phyloP scores from a whole-genome alignment of 2,888 invertebrate genomes.

The Amphipoea lucens region DNA sequence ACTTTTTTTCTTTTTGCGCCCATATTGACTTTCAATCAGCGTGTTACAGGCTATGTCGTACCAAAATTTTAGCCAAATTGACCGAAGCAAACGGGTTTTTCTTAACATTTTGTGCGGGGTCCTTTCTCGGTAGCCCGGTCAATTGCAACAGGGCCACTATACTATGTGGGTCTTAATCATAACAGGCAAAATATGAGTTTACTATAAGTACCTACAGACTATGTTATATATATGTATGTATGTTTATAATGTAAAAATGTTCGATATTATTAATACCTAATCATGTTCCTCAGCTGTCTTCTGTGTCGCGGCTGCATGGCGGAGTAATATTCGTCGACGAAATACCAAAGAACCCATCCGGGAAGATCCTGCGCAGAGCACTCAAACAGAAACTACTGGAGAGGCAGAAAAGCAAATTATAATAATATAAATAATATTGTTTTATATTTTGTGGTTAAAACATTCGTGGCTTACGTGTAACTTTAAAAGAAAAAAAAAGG shows the following conservation, averaged over 20 bases:
- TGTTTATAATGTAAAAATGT: background rate
- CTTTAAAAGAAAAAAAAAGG: background rate
- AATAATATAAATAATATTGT: slow-evolving; percentile 39
- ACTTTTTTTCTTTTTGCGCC: too few species aligned
- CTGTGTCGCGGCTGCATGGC: slow-evolving; percentile 92
- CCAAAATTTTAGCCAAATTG: too few species aligned
- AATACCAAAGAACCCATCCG: slow-evolving; percentile 93
- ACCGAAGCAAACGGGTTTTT: too few species aligned
- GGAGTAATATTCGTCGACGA: slow-evolving; percentile 92
- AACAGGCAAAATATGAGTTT: background rate
- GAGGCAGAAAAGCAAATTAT: slow-evolving; percentile 73
- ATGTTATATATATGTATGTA: too few species aligned
- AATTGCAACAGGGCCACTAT: background rate
- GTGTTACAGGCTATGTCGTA: too few species aligned
- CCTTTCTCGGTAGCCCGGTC: background rate
- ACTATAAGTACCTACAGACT: background rate
- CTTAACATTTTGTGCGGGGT: too few species aligned
- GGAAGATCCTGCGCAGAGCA: slow-evolving; percentile 92
- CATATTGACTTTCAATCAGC: too few species aligned
- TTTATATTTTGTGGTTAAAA: background rate
- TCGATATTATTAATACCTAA: background rate
- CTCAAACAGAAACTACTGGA: slow-evolving; percentile 69
- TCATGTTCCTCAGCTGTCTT: slow-evolving; percentile 82
- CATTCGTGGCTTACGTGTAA: background rate
- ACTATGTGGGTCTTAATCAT: too few species aligned